phyloP scores from a whole-genome alignment of 1,140 invertebrate genomes.

The Zaprionus davidi region DNA sequence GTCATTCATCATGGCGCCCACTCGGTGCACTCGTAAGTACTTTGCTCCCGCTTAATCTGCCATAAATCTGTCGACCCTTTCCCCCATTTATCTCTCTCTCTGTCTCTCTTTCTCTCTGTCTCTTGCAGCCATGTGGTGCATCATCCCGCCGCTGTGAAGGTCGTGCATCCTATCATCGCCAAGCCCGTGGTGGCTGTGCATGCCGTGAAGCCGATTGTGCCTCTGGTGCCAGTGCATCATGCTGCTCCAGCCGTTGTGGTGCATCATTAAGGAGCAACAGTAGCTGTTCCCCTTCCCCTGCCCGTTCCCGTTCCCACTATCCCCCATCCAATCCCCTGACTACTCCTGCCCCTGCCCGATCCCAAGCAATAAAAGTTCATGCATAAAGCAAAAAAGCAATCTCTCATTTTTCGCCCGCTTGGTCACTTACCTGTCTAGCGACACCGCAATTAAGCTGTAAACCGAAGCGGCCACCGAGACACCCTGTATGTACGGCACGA shows the following conservation, averaged over 20 bases:
- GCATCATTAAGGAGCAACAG: slow-evolving; percentile 71
- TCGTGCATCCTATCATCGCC: slow-evolving; percentile 67
- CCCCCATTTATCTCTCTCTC: neutral
- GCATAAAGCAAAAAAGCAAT: slow-evolving; percentile 43
- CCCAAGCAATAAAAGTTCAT: slow-evolving; percentile 75
- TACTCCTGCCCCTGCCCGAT: slow-evolving; percentile 30
- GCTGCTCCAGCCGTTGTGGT: slow-evolving; percentile 85
- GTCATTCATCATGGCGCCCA: slow-evolving; percentile 78
- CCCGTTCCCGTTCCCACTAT: slow-evolving; percentile 28
- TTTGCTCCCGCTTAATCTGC: slow-evolving; percentile 17
- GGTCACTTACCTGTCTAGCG: slow-evolving; percentile 93
- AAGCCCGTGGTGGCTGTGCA: slow-evolving; percentile 85
- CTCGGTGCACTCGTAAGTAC: slow-evolving; percentile 81
- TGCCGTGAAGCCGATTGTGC: slow-evolving; percentile 84
- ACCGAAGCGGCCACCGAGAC: slow-evolving; percentile 97
- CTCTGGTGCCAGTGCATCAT: slow-evolving; percentile 85
- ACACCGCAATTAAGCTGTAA: slow-evolving; percentile 96
- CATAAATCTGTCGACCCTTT: neutral
- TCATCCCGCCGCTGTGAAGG: slow-evolving; percentile 76
- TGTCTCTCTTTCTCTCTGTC: neutral
- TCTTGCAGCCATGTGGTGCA: slow-evolving; percentile 75
- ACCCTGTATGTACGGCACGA: slow-evolving; percentile 96
- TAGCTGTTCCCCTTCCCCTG: neutral
- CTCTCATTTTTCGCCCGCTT: slow-evolving; percentile 13
- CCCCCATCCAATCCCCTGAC: slow-evolving; percentile 9